phyloP scores from a whole-genome alignment of 2,113 vertebrate genomes.

The Embiotoca jacksoni region DNA sequence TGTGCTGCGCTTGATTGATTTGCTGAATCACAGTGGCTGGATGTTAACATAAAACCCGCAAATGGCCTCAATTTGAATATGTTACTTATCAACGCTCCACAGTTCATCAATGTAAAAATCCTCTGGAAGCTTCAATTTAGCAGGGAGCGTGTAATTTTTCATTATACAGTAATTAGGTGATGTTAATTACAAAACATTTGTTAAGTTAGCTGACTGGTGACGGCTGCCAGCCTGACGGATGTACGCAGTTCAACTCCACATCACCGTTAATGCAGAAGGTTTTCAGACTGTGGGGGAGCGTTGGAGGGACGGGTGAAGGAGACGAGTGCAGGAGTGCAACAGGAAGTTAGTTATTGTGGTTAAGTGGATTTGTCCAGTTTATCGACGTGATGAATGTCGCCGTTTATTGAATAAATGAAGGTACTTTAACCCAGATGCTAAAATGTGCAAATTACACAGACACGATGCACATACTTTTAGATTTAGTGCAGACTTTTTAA shows the following conservation, averaged over 20 bases:
- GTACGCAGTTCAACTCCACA: slow-evolving; percentile 29
- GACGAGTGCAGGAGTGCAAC: background rate
- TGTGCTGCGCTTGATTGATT: slow-evolving; percentile 77
- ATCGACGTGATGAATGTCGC: background rate
- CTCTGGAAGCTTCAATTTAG: slow-evolving; percentile 69
- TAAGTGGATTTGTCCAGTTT: background rate
- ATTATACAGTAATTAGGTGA: slow-evolving; percentile 77
- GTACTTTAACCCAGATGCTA: too few relatives aligned
- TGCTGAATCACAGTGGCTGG: slow-evolving; percentile 60
- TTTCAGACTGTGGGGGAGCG: background rate
- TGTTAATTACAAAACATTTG: slow-evolving; percentile 79
- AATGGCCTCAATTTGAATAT: slow-evolving; percentile 81
- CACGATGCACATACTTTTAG: too few relatives aligned
- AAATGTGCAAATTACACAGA: too few relatives aligned
- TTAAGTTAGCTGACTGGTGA: slow-evolving; percentile 66
- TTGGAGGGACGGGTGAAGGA: background rate
- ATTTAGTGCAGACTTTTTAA: too few relatives aligned
- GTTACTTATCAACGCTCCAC: slow-evolving; percentile 78
- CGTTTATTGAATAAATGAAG: too few relatives aligned
- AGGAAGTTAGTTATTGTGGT: background rate
- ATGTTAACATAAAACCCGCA: slow-evolving; percentile 81
- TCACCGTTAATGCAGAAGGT: background rate
- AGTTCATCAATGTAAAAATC: slow-evolving; percentile 76
- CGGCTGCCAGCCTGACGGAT: slow-evolving; percentile 64
- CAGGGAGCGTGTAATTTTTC: slow-evolving; percentile 77